phyloP scores from a whole-genome alignment of 2,888 invertebrate genomes.

The Gymnosoma rotundatum region DNA sequence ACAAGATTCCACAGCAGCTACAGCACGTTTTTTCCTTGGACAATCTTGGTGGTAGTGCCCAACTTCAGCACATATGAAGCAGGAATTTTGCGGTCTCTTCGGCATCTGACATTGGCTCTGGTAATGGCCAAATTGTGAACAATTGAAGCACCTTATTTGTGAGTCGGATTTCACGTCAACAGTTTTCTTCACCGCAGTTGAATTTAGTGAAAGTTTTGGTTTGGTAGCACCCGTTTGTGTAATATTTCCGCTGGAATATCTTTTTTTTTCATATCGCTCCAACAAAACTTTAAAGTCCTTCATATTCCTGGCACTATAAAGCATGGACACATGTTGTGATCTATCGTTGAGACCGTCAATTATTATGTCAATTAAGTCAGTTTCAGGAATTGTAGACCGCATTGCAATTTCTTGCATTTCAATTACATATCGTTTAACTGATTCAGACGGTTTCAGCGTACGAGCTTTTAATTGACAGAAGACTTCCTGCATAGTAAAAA shows the following conservation, averaged over 20 bases:
- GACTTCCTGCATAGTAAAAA: conserved; percentile 32
- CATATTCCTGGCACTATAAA: conserved; percentile 41
- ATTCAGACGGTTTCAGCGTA: conserved; percentile 43
- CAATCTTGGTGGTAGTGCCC: conserved; percentile 6
- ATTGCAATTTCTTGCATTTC: conserved; percentile 58
- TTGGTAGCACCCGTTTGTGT: conserved; percentile 24
- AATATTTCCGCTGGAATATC: not conserved
- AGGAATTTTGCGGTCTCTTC: not conserved
- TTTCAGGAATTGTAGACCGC: conserved; percentile 37
- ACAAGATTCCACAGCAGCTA: not conserved
- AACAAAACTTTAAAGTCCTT: conserved; percentile 23
- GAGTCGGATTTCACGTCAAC: not conserved
- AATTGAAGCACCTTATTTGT: conserved; percentile 15
- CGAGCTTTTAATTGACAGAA: conserved; percentile 33
- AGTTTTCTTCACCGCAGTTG: not conserved
- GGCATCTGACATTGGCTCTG: conserved; percentile 1
- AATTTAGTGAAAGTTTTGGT: not conserved
- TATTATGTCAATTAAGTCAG: conserved; percentile 43
- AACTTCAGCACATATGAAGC: conserved; percentile 14
- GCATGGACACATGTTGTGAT: conserved; percentile 50
- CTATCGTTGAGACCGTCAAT: conserved; percentile 46
- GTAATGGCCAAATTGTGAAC: conserved; percentile 22
- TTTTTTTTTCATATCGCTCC: conserved; percentile 54
- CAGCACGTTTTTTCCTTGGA: conserved; percentile 1
- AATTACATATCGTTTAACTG: conserved; percentile 40